Evolutionary conservation across 2,888 invertebrate genomes (phyloP).

Genomic region (Dryococelus australis): DNA sequence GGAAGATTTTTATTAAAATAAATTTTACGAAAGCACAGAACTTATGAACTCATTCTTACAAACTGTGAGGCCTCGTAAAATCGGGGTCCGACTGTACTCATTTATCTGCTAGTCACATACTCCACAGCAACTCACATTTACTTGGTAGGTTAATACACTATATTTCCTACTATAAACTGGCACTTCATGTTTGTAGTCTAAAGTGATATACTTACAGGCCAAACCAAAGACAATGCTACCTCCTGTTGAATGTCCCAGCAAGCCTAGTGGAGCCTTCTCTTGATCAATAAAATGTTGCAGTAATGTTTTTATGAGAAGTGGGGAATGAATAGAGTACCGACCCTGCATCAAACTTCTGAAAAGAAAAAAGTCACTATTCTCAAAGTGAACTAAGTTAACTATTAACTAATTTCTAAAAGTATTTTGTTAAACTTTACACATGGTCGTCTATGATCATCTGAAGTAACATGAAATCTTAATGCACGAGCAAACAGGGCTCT

Average conservation of each 20-base stretch:
- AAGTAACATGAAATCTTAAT: neutral
- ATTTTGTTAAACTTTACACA: neutral
- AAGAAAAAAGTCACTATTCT: conserved; percentile 31
- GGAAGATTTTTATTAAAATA: too few relatives aligned
- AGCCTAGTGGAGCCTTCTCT: conserved; percentile 72
- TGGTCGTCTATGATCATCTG: neutral
- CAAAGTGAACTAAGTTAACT: neutral
- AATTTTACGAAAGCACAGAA: too few relatives aligned
- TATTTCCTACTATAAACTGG: too few relatives aligned
- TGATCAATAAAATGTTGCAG: conserved; percentile 77
- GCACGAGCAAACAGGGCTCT: too few relatives aligned
- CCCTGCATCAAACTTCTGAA: conserved; percentile 67
- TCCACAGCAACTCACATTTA: too few relatives aligned
- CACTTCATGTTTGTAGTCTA: too few relatives aligned
- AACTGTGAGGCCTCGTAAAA: too few relatives aligned
- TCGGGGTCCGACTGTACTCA: too few relatives aligned
- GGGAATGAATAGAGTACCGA: conserved; percentile 76
- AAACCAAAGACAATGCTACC: conserved; percentile 87
- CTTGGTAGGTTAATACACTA: too few relatives aligned
- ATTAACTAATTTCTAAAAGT: neutral
- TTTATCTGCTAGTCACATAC: too few relatives aligned
- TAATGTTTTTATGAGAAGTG: conserved; percentile 79
- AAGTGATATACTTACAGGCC: conserved; percentile 60
- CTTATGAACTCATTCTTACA: too few relatives aligned
- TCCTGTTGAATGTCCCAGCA: conserved; percentile 69